Evolutionary conservation across 2,113 vertebrate genomes (phyloP), one percentile per base, ranked within the genome.

Genomic region (Puma concolor): DNA sequence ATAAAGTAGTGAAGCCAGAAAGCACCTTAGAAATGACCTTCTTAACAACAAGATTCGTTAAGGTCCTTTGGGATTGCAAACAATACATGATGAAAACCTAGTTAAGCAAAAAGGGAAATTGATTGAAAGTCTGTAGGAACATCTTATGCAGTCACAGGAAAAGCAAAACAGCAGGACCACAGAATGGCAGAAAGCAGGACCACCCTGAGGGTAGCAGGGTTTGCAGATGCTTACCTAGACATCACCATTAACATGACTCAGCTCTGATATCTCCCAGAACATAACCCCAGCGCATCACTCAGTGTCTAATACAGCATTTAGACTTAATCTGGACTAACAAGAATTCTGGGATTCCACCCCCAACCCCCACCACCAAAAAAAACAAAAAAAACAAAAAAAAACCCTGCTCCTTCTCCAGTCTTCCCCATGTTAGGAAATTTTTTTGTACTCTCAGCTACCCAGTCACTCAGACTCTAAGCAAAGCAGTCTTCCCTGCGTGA

Each of bases 1-100:
- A 81, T 94, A 88, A 97, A 74, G 69, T 54, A 86, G 50, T 57
- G 38, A 95, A 66, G 38, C 52, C 50, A 57, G 60, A 96, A 95
- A 96, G 67, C 86, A 86, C 50, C 54, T 69, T 48, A 69, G 54
- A 74, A 80, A 79, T 71, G n/a, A 69, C 94, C 69, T 88, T 71
- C 29, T 84, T 66, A 67, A 93, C 8, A 63, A 1, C 9, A 63
- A 67, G 25, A 82, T 57, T 72, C 84, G 17, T 72, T 92, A 95
- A 95, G 60, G 52, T 87, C 94, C 44, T 95, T 84, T 60, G 21
- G 67, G 52, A 27, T 69, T 36, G 44, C 33, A 74, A 88, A 91
- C 41, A 67, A 57, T 74, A 95, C 60, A 29, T 23, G 60, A 36
- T 21, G 29, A 80, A 96, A 91, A 86, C 50, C 72, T 67, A 76